Percentiles rank a stretch among this genome's conserved stretches.
phyloP scores from a whole-genome alignment of 2,797 vertebrate species.

The Myotis pilosus region DNA sequence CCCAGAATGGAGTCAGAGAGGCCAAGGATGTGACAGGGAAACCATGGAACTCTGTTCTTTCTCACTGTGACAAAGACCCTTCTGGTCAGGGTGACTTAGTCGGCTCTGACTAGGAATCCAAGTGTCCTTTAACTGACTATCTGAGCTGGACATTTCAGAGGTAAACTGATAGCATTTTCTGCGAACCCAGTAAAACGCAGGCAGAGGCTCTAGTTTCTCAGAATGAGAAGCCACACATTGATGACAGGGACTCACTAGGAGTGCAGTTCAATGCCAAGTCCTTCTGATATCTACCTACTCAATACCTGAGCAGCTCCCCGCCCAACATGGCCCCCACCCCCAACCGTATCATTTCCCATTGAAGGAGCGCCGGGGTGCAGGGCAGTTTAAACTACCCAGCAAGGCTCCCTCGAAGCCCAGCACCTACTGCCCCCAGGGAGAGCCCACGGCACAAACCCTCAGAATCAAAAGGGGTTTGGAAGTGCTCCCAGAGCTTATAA shows the following conservation, averaged over 20 bases:
- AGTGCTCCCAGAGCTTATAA: neutral
- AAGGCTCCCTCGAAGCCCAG: neutral
- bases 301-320: rapidly evolving
- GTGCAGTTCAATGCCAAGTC: neutral
- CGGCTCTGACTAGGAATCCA: neutral
- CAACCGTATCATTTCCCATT: rapidly evolving
- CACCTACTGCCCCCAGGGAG: neutral
- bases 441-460: neutral
- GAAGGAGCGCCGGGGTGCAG: neutral
- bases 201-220: neutral
- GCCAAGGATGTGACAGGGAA: rapidly evolving
- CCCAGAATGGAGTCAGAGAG: rapidly evolving
- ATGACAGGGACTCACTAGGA: neutral
- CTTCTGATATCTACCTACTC: neutral
- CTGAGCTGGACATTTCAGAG: neutral
- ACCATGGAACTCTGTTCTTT: neutral
- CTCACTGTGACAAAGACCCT: neutral
- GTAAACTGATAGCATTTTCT: neutral
- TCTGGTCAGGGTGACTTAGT: neutral
- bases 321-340: rapidly evolving
- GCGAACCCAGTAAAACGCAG: slow-evolving; percentile 51
- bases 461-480: neutral
- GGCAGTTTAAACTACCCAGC: neutral
- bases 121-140: neutral
- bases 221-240: neutral